A percentile compares a stretch with the other conserved stretches of the same genome.
These are phyloP conservation scores for Genyomyrus donnyi DNA, from an alignment of 2,113 vertebrate species.

Conservation along the genomic window DNA sequence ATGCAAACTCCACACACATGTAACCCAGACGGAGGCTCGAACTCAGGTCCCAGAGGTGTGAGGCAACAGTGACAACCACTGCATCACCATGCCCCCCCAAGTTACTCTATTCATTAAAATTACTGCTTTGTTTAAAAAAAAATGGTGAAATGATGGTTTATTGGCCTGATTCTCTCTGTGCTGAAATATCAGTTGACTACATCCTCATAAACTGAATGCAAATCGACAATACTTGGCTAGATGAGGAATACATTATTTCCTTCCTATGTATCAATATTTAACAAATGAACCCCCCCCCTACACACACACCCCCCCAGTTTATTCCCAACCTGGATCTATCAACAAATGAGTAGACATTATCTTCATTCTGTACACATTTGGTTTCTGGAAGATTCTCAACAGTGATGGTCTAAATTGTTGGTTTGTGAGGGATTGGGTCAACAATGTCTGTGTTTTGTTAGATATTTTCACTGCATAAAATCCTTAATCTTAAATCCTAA, in stretches of 20 bases:
- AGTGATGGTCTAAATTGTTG: not conserved
- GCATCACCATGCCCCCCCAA: not conserved
- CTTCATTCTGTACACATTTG: not conserved
- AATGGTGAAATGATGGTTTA: not conserved
- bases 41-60: too few relatives aligned
- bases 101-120: not conserved
- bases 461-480: slow-evolving; percentile 4
- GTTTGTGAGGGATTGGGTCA: not conserved
- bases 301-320: not conserved
- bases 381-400: not conserved
- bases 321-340: not conserved
- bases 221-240: not conserved
- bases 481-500: too few relatives aligned
- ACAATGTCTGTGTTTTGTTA: slow-evolving; percentile 9
- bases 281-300: not conserved
- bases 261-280: not conserved
- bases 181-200: not conserved
- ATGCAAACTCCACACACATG: too few relatives aligned
- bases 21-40: too few relatives aligned
- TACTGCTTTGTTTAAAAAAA: not conserved
- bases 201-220: not conserved
- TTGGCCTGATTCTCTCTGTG: not conserved
- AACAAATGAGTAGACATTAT: not conserved
- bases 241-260: not conserved
- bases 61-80: too few relatives aligned